Base-by-base conservation (phyloP, 2,797 vertebrate genomes). In the Steatocranus sp. region DNA sequence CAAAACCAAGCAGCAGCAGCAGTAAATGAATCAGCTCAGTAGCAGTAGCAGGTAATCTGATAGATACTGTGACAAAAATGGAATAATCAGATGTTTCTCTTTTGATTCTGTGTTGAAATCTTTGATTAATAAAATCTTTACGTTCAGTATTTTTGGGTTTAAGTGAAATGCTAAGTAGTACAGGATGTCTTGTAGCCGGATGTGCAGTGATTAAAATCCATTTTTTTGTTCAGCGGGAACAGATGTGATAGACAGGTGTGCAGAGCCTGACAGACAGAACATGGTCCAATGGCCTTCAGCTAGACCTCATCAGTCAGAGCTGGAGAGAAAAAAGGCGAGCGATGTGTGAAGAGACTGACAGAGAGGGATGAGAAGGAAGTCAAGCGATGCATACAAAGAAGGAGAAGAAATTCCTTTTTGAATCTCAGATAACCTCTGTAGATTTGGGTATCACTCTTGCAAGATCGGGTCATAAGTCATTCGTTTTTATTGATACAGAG, bases 381-480 rank as follows among this genome's bases (percentile, higher is more conserved):
- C 38, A 3, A 70, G 41, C 2, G 15, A 10, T 18, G 23, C 66
- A 70, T 30, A 1, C 41, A 46, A 46, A 70, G 20, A 15, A 70
- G 66, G 41, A 70, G 38, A 12, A 11, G 41, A 46, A 11, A 70
- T 27, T 18, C 25, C 66, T 43, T 27, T 46, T 70, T 18, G 41
- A 46, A 27, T 25, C 36, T 43, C 15, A 7, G 41, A 27, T 46
- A 2, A 27, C 20, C 10, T 70, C 20, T 46, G 23, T 5, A 46
- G 23, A 11, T 46, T 70, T 17, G 15, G 41, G 9, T 1, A 1
- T 30, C 10, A 4, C 25, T 46, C 66, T 46, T 46, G 18, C 41
- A 30, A 0, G 6, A 70, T 46, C 1, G 0, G 15, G 41, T 30
- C 0, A 70, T 0, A 46, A 46, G 6, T 70, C 23, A 27, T 27